These are phyloP conservation scores for Aurelia coerulea DNA, from an alignment of 30 jellyfish, hydroid and myxozoan genomes.

Conservation along the genomic window DNA sequence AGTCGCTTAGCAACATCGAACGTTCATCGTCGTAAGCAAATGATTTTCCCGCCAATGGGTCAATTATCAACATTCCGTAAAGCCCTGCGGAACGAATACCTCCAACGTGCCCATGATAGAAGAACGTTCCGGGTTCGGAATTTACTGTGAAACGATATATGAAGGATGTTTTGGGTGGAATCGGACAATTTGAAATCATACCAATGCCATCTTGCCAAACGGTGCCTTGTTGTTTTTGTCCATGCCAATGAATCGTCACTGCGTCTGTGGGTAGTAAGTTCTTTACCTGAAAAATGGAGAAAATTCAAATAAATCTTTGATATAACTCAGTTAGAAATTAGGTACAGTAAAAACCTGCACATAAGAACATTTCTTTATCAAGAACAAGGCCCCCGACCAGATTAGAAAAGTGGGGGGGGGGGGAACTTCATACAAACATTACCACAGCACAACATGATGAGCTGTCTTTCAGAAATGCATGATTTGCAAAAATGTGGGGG, in stretches of 20 bases:
- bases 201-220: conserved; percentile 70
- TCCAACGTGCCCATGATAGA: conserved; percentile 63
- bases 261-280: conserved; percentile 52
- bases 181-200: conserved; percentile 62
- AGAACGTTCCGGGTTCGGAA: conserved; percentile 50
- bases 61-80: conserved; percentile 48
- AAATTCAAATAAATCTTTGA: no score
- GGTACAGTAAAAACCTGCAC: no score
- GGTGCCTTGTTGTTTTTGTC: conserved; percentile 51
- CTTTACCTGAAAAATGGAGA: conserved; percentile 25
- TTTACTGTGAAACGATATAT: conserved; percentile 50
- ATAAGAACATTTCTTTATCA: no score
- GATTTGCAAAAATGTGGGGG: no score
- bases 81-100: conserved; percentile 68
- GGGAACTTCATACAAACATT: no score
- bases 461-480: no score
- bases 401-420: no score
- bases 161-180: conserved; percentile 55
- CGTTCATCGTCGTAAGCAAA: conserved; percentile 48
- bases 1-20: conserved; percentile 47
- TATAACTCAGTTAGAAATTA: no score
- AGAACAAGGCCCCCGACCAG: no score
- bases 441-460: no score
- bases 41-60: conserved; percentile 20
- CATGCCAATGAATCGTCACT: conserved; percentile 61